Evolutionary conservation across 2,888 invertebrate genomes (phyloP), one percentile per base, ranked within the genome.

Genomic region (Dolichopus griseipennis): DNA sequence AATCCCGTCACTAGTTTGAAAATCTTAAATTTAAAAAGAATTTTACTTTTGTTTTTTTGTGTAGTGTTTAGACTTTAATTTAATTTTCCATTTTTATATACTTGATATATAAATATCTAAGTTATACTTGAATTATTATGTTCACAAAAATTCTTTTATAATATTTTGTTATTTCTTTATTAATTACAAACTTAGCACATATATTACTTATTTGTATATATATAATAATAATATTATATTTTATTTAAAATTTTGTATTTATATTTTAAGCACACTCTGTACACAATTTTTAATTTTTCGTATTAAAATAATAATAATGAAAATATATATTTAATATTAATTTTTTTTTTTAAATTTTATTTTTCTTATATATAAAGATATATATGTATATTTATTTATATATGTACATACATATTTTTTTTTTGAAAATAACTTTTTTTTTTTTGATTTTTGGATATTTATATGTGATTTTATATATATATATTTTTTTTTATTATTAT

Each of bases 261-360:
- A 15, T n/a, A 18, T 52, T 52, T 41, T 52, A 6, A 18, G 15
- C 52, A 52, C 52, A 52, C 52, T 52, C 52, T 52, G 52, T 52
- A 52, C 52, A 52, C 52, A n/a, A n/a, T 18, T 52, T 27, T 52
- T 15, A n/a, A n/a, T n/a, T 3, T 52, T 52, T 52, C 18, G 18
- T 52, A 3, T 52, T 52, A 18, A n/a, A 52, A 52, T 52, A 52
- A 52, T 52, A 52, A 52, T 52, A 18, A 52, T 37, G 37, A 12
- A 37, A 37, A 52, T 5, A 41, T 41, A 12, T 41, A 12, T n/a
- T n/a, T n/a, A n/a, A n/a, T 15, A 52, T 52, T 52, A 6, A n/a
- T 52, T 52, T 52, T 52, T 52, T 52, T 52, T 52, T 52, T 52
- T 52, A n/a, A n/a, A 18, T 52, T 52, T 52, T 52, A 18, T n/a